Percentiles rank a stretch among this genome's conserved stretches.
Evolutionary conservation across 2,888 invertebrate genomes (phyloP).

Genomic region (Eutolmus rufibarbis): DNA sequence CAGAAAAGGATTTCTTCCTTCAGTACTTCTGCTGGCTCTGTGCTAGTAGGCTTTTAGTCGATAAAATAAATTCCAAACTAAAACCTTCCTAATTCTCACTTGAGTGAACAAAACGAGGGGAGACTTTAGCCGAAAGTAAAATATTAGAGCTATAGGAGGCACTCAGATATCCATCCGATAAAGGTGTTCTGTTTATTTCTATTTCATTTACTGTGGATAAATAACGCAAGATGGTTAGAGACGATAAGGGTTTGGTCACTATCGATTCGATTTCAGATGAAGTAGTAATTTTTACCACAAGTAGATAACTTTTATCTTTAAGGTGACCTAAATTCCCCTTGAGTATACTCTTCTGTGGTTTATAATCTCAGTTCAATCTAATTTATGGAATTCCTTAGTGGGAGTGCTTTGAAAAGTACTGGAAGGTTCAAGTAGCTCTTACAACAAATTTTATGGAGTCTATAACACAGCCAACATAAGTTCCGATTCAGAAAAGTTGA

Average conservation of each 20-base stretch:
- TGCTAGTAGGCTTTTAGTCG: constrained; percentile 26
- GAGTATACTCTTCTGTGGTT: not conserved
- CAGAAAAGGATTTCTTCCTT: constrained; percentile 30
- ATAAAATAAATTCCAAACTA: constrained; percentile 35
- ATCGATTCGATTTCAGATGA: constrained; percentile 29
- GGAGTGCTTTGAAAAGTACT: not conserved
- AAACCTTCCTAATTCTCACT: constrained; percentile 29
- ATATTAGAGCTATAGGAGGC: constrained; percentile 2
- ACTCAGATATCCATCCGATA: not conserved
- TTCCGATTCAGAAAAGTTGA: too few relatives aligned
- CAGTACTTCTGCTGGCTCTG: not conserved
- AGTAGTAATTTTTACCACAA: constrained; percentile 20
- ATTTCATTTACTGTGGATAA: constrained; percentile 38
- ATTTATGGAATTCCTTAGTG: not conserved
- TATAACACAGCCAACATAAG: too few relatives aligned
- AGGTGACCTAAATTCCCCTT: constrained; percentile 11
- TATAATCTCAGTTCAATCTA: constrained; percentile 10
- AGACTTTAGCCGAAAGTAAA: constrained; percentile 10
- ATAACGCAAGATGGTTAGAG: not conserved
- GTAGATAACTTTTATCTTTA: constrained; percentile 19
- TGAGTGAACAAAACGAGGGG: constrained; percentile 10
- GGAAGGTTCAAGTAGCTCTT: not conserved
- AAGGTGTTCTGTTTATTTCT: constrained; percentile 39
- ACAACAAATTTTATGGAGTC: too few relatives aligned
- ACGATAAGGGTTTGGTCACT: constrained; percentile 32